Conservation (phyloP, 2,888 invertebrate species). For the Pseudeuparius sepicola region DNA sequence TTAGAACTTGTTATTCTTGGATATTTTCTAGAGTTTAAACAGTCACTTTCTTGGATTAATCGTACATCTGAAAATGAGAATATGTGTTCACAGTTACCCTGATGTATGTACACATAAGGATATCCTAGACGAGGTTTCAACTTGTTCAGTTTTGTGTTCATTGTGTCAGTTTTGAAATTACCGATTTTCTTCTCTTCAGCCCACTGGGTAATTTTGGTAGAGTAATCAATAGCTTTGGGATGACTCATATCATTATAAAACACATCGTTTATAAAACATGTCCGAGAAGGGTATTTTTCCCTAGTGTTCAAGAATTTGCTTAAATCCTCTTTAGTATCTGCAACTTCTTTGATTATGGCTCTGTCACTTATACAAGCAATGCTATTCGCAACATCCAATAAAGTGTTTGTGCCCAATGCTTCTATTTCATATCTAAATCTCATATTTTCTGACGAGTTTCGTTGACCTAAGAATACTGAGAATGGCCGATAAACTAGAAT, state of each 20-base stretch:
- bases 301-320: constrained; percentile 30
- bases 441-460: constrained; percentile 29
- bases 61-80: constrained; percentile 71
- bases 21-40: constrained; percentile 39
- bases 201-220: constrained; percentile 55
- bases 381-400: constrained; percentile 63
- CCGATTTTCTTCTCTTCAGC: constrained; percentile 39
- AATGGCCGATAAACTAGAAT: constrained; percentile 27
- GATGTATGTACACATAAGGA: constrained; percentile 77
- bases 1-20: constrained; percentile 48
- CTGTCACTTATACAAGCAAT: constrained; percentile 65
- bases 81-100: constrained; percentile 87
- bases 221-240: constrained; percentile 52
- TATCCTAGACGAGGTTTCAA: constrained; percentile 50
- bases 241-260: constrained; percentile 69
- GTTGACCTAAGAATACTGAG: constrained; percentile 18
- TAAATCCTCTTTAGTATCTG: constrained; percentile 32
- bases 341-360: constrained; percentile 50
- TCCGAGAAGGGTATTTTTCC: constrained; percentile 58
- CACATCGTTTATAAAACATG: constrained; percentile 66
- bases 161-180: constrained; percentile 42
- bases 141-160: constrained; percentile 47
- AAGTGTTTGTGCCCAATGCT: constrained; percentile 55
- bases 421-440: constrained; percentile 48
- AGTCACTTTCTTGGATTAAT: constrained; percentile 44